These are phyloP conservation scores for Lepus americanus DNA, from an alignment of 2,113 vertebrate genomes.

Conservation along the genomic window DNA sequence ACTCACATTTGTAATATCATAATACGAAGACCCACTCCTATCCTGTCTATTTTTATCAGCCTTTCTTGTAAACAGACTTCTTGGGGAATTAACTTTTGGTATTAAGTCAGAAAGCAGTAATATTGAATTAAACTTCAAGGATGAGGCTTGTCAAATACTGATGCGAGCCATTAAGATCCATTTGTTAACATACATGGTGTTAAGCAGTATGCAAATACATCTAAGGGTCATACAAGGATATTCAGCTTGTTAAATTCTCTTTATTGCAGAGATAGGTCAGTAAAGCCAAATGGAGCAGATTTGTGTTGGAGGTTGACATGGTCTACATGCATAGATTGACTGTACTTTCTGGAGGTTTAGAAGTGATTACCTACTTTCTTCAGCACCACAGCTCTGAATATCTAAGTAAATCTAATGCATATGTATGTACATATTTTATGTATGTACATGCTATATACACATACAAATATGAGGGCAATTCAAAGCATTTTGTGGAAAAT, in stretches of 20 bases:
- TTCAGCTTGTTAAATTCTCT: not conserved
- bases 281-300: not conserved
- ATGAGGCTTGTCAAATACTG: constrained; percentile 76
- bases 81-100: constrained; percentile 76
- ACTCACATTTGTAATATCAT: constrained; percentile 74
- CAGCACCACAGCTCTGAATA: not conserved
- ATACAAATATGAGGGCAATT: too few relatives aligned
- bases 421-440: too few relatives aligned
- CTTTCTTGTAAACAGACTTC: constrained; percentile 81
- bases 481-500: too few relatives aligned
- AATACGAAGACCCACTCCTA: constrained; percentile 79
- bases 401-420: not conserved
- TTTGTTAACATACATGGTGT: not conserved
- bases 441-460: not conserved
- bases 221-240: not conserved
- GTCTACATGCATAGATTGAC: not conserved
- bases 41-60: constrained; percentile 75
- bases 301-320: not conserved
- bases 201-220: not conserved
- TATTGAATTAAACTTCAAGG: constrained; percentile 79
- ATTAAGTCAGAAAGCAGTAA: constrained; percentile 79
- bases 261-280: not conserved
- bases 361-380: not conserved
- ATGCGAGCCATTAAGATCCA: constrained; percentile 34
- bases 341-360: not conserved